Evolutionary conservation across 1,140 invertebrate genomes (phyloP).

Genomic region (Oedothorax gibbosus): DNA sequence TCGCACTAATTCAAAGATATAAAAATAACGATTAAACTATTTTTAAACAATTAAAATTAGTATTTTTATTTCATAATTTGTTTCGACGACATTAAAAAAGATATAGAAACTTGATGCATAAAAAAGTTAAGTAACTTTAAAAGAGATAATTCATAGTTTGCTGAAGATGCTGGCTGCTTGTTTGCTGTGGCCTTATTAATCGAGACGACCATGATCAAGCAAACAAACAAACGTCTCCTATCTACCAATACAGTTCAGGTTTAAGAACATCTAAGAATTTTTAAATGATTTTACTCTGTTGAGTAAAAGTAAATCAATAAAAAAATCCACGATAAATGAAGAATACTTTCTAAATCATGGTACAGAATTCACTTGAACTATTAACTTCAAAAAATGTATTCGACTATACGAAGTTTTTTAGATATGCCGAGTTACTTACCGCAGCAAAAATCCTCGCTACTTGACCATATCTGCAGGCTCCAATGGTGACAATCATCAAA

Average conservation of each 20-base stretch:
- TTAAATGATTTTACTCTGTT: too few species aligned
- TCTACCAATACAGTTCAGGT: too few species aligned
- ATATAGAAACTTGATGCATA: not conserved
- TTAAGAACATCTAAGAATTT: too few species aligned
- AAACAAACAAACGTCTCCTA: too few species aligned
- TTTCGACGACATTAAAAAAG: not conserved
- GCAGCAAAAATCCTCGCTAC: slow-evolving; percentile 47
- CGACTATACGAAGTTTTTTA: not conserved
- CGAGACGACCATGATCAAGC: too few species aligned
- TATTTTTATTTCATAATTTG: too few species aligned
- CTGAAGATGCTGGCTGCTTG: too few species aligned
- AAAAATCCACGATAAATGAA: not conserved
- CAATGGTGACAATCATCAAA: slow-evolving; percentile 40
- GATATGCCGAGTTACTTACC: slow-evolving; percentile 11
- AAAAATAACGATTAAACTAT: too few species aligned
- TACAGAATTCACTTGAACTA: not conserved
- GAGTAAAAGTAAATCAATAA: not conserved
- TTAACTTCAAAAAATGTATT: not conserved
- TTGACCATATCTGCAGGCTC: slow-evolving; percentile 8
- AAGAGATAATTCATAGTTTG: not conserved
- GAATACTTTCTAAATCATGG: not conserved
- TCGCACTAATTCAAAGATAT: too few species aligned
- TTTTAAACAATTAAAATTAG: too few species aligned
- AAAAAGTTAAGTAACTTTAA: not conserved
- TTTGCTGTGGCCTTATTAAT: too few species aligned